Base-by-base conservation (phyloP, 2,888 invertebrate species). In the Serrognathus titanus region DNA sequence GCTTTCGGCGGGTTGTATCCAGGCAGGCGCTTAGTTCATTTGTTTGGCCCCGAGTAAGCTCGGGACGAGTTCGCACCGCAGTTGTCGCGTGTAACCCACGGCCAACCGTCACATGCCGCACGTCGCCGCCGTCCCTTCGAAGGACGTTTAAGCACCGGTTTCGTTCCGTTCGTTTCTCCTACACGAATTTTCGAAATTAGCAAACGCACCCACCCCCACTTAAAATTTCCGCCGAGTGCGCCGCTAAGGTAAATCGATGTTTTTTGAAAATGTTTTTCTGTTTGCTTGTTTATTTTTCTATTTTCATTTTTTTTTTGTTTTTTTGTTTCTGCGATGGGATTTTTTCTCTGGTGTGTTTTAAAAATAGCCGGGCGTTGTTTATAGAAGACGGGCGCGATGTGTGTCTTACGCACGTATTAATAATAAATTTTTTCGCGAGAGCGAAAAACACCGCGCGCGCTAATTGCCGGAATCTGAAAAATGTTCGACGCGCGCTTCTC, bases 1-100 rank as follows among this genome's bases (percentile, higher is more conserved):
- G 52, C 49, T 62, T 62, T 62, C 58, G 62, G 61, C 62, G 62
- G 62, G 60, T 58, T 60, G 61, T 59, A 40, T 56, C 47, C 41
- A 55, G 53, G 51, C 59, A 60, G 58, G 51, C 58, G 59, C 41
- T 39, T 51, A 55, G 55, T 55, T 55, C 38, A 55, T 55, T 55
- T 31, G n/a, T 24, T 38, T 13, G 45, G 38, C 41, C 38, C 50
- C 20, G 31, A 20, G 31, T 38, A 50, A n/a, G 55, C 16, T 12
- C 13, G 31, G 45, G 45, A 55, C 41, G 20, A 45, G 50, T 38
- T 50, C 31, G 37, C 40, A 47, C 48, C 37, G 13, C 47, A 48
- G 53, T 31, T 48, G 48, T 46, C 45, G 49, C 45, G 55, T 38
- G 49, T 35, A 49, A 45, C 45, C 13, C 49, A 45, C 43, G 36